Base-by-base conservation (phyloP, 2,888 invertebrate genomes). In the Philereme transversata region DNA sequence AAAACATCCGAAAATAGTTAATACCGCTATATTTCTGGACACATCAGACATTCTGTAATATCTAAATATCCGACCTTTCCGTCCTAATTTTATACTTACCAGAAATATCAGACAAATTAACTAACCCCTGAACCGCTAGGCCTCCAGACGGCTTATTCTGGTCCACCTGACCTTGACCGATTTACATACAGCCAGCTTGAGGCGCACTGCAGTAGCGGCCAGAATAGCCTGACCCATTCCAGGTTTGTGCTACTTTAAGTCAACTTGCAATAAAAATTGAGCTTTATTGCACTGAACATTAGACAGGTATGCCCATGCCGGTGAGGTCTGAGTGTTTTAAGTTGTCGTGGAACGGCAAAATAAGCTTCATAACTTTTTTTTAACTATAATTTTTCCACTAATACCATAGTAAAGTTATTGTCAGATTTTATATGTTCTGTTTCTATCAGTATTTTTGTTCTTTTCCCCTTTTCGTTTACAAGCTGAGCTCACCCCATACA, bases 131-230 rank as follows among this genome's bases (percentile, higher is more conserved):
- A 48, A 64, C 60, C 58, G 62, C 62, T 62, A 63, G 56, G 54
- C 62, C 36, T 51, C 46, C 56, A 56, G 67, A 59, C 64, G 49
- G 54, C 67, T 65, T 73, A 77, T 77, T 78, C 73, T 67, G 51
- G 70, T 67, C 64, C 70, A 71, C 58, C 63, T 74, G 79, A 77
- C 83, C 85, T 84, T 83, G 84, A 76, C 78, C 77, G 67, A 79
- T 77, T 82, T 82, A 77, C 75, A 77, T 78, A 74, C 74, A 77
- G 76, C 76, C 79, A 78, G 78, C 78, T 82, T 78, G 81, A 76
- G 77, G 72, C 73, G 77, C 84, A 80, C 76, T 82, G 78, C 79
- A 66, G 71, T 71, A 70, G 52, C 73, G 62, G 57, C 83, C 73
- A 73, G 53, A 65, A 65, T 62, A 72, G 45, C 62, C 49, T 71